These are phyloP conservation scores for Gila orcuttii DNA, from an alignment of 2,113 vertebrate species.

Conservation along the genomic window DNA sequence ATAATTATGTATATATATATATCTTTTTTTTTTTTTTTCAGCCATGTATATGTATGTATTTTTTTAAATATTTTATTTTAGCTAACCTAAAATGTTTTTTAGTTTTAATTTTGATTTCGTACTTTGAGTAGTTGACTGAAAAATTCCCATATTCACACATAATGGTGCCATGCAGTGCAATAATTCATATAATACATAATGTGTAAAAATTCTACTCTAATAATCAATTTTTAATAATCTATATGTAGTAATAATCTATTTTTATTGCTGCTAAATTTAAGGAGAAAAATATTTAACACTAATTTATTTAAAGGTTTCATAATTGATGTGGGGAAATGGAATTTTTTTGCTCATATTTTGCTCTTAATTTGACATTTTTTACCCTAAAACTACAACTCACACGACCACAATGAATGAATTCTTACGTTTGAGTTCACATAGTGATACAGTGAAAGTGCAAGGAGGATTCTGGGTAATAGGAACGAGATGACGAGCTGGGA, in stretches of 20 bases:
- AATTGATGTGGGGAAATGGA: neutral
- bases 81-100: too few relatives aligned
- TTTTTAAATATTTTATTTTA: too few relatives aligned
- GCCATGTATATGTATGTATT: too few relatives aligned
- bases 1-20: too few relatives aligned
- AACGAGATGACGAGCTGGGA: conserved; percentile 1
- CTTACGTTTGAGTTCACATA: neutral
- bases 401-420: conserved; percentile 3
- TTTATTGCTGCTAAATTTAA: neutral
- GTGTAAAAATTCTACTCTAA: neutral
- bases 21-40: too few relatives aligned
- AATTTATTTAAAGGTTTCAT: neutral
- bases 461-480: conserved; percentile 16
- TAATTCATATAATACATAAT: neutral
- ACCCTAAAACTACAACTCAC: neutral
- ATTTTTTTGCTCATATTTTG: neutral
- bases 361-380: neutral
- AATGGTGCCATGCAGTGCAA: neutral
- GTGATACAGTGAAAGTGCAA: conserved; percentile 11
- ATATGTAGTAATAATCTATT: neutral
- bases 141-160: conserved; percentile 1
- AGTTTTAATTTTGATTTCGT: neutral
- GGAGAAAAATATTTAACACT: neutral
- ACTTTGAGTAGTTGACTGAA: neutral
- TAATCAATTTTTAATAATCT: neutral